These are phyloP conservation scores for Heteronetta atricapilla DNA, from an alignment of 2,113 vertebrate species.

Conservation along the genomic window DNA sequence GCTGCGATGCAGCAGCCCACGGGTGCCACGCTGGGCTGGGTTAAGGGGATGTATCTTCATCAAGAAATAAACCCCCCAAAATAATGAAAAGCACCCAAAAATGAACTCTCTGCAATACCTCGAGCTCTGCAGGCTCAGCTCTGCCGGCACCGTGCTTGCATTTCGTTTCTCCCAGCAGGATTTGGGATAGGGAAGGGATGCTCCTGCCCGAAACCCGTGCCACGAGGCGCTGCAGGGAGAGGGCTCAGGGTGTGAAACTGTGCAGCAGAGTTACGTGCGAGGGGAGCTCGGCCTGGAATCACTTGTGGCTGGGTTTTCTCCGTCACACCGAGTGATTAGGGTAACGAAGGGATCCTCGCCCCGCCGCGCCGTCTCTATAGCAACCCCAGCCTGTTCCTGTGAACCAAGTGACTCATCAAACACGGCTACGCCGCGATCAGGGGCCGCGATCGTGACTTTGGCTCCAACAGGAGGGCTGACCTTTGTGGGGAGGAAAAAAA, in stretches of 20 bases:
- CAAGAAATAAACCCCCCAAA: too few species aligned
- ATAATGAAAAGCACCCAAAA: too few species aligned
- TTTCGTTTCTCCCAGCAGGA: background rate
- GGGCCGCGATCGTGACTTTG: background rate
- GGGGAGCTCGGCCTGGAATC: background rate
- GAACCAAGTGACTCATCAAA: conserved; percentile 52
- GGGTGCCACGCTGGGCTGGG: too few species aligned
- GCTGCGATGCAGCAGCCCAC: too few species aligned
- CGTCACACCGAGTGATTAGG: background rate
- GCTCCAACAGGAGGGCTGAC: conserved; percentile 17
- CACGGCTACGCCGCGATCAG: background rate
- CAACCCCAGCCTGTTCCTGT: conserved; percentile 61
- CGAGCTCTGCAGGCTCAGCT: too few species aligned
- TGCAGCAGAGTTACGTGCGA: fast-evolving
- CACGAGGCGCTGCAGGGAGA: background rate
- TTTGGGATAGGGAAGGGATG: background rate
- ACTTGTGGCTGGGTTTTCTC: background rate
- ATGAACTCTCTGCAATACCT: too few species aligned
- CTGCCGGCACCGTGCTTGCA: too few species aligned
- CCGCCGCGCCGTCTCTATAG: conserved; percentile 54
- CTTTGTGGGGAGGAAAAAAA: background rate
- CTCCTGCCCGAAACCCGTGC: background rate
- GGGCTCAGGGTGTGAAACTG: background rate
- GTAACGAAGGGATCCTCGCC: conserved; percentile 41
- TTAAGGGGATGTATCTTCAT: too few species aligned